Evolutionary conservation across 2,113 vertebrate species (phyloP).

Genomic region (Cebidichthys violaceus): DNA sequence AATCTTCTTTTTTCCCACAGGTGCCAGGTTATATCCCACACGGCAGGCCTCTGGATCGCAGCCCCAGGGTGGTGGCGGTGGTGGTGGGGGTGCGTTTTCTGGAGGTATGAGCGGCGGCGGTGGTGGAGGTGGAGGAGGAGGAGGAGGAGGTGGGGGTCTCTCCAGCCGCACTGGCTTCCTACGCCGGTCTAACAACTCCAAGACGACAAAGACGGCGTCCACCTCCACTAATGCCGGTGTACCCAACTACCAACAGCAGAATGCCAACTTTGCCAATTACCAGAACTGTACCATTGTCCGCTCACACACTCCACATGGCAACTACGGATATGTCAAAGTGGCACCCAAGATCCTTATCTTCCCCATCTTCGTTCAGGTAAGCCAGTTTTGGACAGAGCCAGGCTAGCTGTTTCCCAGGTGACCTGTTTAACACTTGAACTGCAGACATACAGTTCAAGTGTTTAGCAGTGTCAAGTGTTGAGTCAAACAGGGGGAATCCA

Average conservation of each 20-base stretch:
- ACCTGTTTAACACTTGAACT: neutral
- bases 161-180: conserved; percentile 87
- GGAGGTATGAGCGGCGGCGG: conserved; percentile 31
- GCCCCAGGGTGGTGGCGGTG: conserved; percentile 46
- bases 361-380: conserved; percentile 94
- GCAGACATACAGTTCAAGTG: too few relatives aligned
- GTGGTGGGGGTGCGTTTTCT: conserved; percentile 44
- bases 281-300: conserved; percentile 92
- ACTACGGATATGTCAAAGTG: conserved; percentile 91
- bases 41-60: conserved; percentile 65
- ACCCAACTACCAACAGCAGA: conserved; percentile 82
- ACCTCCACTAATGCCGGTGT: conserved; percentile 61
- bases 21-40: conserved; percentile 75
- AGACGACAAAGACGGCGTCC: conserved; percentile 74
- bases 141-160: conserved; percentile 49
- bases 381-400: neutral
- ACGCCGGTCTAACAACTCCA: conserved; percentile 80
- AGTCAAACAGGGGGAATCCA: neutral
- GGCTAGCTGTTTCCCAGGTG: neutral
- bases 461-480: too few relatives aligned
- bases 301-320: conserved; percentile 87
- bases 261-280: conserved; percentile 86
- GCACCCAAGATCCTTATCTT: conserved; percentile 95
- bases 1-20: conserved; percentile 36
- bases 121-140: conserved; percentile 22